phyloP scores from a whole-genome alignment of 2,888 invertebrate species.

The Ornithoptera priamus region DNA sequence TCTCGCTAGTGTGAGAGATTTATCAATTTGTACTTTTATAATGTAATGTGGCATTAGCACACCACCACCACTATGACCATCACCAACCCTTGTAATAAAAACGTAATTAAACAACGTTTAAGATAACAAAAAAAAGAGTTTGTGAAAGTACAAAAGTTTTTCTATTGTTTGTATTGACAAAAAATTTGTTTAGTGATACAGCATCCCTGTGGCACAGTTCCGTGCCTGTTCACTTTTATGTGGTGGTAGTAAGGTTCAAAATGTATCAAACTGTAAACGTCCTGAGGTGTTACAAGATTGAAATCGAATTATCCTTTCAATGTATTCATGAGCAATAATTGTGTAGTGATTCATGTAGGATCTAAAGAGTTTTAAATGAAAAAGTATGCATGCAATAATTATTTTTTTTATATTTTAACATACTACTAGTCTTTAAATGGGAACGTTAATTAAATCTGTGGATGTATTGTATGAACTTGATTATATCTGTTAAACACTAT shows the following conservation, averaged over 20 bases:
- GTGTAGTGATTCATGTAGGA: neutral
- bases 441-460: neutral
- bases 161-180: too few species aligned
- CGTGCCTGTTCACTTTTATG: too few species aligned
- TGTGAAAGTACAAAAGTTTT: constrained; percentile 15
- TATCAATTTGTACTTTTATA: constrained; percentile 19
- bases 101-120: neutral
- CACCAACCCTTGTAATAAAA: neutral
- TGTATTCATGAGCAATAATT: neutral
- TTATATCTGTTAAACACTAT: too few species aligned
- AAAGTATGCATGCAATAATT: neutral
- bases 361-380: neutral
- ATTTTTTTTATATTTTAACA: neutral
- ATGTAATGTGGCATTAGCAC: neutral
- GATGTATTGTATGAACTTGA: too few species aligned
- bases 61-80: neutral
- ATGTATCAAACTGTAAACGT: neutral
- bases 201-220: too few species aligned
- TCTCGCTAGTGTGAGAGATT: constrained; percentile 12
- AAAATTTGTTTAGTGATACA: too few species aligned
- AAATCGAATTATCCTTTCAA: neutral
- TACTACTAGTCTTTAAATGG: neutral
- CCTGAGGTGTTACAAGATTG: neutral
- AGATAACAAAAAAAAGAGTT: neutral
- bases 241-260: too few species aligned